Conservation (phyloP, 2,113 vertebrate genomes). For the Kobus ellipsiprymnus region DNA sequence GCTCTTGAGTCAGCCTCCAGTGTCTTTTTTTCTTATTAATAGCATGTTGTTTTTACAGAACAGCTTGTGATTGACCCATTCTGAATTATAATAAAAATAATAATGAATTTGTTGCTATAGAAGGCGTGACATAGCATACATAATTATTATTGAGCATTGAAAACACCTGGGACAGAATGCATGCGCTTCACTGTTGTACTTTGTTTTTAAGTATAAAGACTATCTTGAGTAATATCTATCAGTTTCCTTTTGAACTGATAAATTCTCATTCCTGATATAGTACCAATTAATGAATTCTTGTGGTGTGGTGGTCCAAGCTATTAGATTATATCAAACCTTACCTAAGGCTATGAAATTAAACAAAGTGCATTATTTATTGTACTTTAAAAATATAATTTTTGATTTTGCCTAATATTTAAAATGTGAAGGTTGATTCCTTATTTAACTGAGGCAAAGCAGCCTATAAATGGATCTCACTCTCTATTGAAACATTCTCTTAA, state of each 20-base stretch:
- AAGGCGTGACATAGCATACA: constrained; percentile 9
- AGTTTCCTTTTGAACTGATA: constrained; percentile 49
- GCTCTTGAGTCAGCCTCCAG: constrained; percentile 17
- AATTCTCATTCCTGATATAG: constrained; percentile 25
- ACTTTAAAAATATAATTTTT: constrained; percentile 28
- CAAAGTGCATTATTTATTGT: constrained; percentile 35
- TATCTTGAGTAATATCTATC: constrained; percentile 40
- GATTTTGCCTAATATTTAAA: constrained; percentile 44
- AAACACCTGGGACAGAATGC: constrained; percentile 26
- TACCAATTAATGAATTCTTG: constrained; percentile 33
- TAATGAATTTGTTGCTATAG: constrained; percentile 34
- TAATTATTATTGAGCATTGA: constrained; percentile 18
- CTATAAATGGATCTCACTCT: constrained; percentile 26
- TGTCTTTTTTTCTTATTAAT: constrained; percentile 14
- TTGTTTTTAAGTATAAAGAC: constrained; percentile 41
- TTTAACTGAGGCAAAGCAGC: constrained; percentile 7
- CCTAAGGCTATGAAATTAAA: background rate
- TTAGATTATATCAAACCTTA: constrained; percentile 29
- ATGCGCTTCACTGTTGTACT: constrained; percentile 3
- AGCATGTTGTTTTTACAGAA: constrained; percentile 43
- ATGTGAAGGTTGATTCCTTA: background rate
- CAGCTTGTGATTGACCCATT: constrained; percentile 53
- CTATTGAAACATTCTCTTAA: constrained; percentile 37
- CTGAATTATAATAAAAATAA: constrained; percentile 61
- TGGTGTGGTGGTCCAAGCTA: constrained; percentile 4